These are phyloP conservation scores for Tenthredo distinguenda DNA, from an alignment of 2,888 invertebrate genomes.

Conservation along the genomic window DNA sequence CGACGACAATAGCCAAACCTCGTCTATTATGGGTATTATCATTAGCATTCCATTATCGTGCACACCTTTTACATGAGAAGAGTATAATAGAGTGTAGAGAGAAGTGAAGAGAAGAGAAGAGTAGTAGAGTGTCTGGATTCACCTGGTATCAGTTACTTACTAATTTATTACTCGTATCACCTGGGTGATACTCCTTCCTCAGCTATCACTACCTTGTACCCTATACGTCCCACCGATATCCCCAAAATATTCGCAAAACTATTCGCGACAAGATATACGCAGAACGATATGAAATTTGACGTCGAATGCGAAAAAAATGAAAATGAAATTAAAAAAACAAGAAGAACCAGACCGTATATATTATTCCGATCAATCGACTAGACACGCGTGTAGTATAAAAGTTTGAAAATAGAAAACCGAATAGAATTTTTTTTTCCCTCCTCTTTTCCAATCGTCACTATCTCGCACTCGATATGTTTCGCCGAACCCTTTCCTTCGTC, in stretches of 20 bases:
- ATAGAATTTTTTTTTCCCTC: background rate
- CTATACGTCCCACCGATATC: background rate
- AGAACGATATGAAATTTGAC: background rate
- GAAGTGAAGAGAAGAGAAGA: background rate
- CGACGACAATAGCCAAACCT: slow-evolving; percentile 8
- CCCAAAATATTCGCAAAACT: too few relatives aligned
- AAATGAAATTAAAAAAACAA: background rate
- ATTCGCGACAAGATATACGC: background rate
- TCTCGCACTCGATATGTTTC: background rate
- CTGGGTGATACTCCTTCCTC: background rate
- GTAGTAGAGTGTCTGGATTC: background rate
- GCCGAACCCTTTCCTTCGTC: background rate
- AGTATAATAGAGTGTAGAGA: background rate
- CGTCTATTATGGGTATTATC: background rate
- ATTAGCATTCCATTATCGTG: slow-evolving; percentile 9
- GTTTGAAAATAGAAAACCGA: background rate
- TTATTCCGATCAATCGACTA: background rate
- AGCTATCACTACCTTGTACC: background rate
- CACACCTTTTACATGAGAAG: background rate
- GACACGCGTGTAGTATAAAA: background rate
- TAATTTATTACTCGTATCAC: background rate
- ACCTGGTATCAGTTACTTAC: slow-evolving; percentile 3
- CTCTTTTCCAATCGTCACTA: background rate
- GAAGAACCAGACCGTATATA: background rate
- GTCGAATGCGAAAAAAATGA: background rate